Evolutionary conservation across 2,797 vertebrate genomes (phyloP).

Genomic region (Linurgus olivaceus): DNA sequence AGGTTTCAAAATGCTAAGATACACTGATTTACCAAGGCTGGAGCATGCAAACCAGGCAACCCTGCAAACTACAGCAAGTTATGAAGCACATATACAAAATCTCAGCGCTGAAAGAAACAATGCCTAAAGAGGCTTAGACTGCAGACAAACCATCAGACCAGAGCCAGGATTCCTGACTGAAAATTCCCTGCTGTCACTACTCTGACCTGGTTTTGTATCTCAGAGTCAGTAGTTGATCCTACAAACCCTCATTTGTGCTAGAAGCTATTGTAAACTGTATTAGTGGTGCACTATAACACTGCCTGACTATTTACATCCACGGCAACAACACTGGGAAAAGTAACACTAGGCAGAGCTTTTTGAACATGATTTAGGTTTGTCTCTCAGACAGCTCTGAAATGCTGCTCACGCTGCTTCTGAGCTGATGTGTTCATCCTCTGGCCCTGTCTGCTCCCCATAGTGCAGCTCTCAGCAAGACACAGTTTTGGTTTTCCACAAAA

Average conservation of each 20-base stretch:
- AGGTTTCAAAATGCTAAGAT: not conserved
- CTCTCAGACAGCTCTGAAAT: not conserved
- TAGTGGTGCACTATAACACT: not conserved
- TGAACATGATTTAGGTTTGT: not conserved
- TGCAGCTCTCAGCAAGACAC: not conserved
- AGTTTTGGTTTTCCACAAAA: not conserved
- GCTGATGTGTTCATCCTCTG: not conserved
- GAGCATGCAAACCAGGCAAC: not conserved
- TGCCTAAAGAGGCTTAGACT: not conserved
- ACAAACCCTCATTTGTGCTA: not conserved
- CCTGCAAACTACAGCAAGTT: not conserved
- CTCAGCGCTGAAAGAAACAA: not conserved
- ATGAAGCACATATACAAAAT: not conserved
- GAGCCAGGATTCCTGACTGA: not conserved
- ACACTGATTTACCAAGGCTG: not conserved
- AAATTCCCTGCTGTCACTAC: not conserved
- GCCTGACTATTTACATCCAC: not conserved
- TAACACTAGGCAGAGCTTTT: not conserved
- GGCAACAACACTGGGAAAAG: not conserved
- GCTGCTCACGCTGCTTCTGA: not conserved
- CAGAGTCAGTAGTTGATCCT: not conserved
- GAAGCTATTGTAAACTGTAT: not conserved
- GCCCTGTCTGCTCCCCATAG: not conserved
- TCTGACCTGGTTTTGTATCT: not conserved
- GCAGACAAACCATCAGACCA: not conserved